Evolutionary conservation across 2,113 vertebrate species (phyloP).

Genomic region (Protobothrops mucrosquamatus): DNA sequence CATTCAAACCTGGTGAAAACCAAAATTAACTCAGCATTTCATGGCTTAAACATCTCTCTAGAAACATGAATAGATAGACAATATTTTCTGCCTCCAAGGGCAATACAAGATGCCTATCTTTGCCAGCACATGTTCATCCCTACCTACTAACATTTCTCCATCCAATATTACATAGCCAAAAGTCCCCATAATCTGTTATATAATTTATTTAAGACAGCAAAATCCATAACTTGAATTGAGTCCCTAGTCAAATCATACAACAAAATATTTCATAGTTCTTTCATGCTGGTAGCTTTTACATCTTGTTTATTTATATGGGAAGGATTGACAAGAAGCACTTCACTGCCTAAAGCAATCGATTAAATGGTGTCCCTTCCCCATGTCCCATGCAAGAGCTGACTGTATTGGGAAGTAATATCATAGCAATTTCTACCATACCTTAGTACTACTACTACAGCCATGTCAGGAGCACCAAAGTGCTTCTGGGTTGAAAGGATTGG

Average conservation of each 20-base stretch:
- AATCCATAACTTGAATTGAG: not conserved
- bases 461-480: not conserved
- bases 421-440: not conserved
- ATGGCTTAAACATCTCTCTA: not conserved
- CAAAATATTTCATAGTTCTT: not conserved
- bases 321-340: not conserved
- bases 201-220: not conserved
- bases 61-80: not conserved
- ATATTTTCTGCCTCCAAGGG: not conserved
- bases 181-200: not conserved
- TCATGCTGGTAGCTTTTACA: not conserved
- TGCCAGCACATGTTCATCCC: not conserved
- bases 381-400: not conserved
- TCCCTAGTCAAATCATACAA: not conserved
- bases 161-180: not conserved
- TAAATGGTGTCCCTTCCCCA: not conserved
- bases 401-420: not conserved
- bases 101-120: not conserved
- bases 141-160: not conserved
- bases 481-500: not conserved
- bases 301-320: not conserved
- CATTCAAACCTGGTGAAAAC: not conserved
- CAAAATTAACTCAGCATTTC: not conserved
- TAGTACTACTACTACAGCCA: not conserved
- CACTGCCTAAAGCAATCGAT: not conserved